A percentile compares a stretch with the other conserved stretches of the same genome.
Conservation (phyloP, 2,888 invertebrate genomes). For the Didymodactylos carnosus region DNA sequence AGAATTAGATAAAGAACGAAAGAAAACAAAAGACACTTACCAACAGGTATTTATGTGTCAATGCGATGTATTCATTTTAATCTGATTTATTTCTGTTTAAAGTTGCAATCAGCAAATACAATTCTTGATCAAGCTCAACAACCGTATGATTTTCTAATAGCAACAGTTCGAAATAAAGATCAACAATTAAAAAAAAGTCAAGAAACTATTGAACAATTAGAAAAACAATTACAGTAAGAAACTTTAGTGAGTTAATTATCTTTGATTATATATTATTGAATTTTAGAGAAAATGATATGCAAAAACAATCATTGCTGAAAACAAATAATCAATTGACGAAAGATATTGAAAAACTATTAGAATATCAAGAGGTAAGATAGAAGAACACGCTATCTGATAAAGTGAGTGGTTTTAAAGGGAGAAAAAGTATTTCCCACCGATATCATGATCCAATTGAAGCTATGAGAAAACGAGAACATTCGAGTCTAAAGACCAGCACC, state of each 20-base stretch:
- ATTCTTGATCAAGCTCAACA: constrained; percentile 29
- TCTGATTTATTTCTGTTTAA: too few species aligned
- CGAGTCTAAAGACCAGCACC: too few species aligned
- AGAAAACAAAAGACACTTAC: constrained; percentile 21
- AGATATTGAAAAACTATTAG: constrained; percentile 13
- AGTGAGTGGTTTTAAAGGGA: too few species aligned
- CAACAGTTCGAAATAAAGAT: constrained; percentile 26
- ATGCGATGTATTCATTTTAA: neutral
- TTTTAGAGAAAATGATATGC: neutral
- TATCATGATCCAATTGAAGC: too few species aligned
- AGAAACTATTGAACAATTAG: constrained; percentile 21
- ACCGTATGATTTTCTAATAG: constrained; percentile 31
- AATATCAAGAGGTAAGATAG: constrained; percentile 11
- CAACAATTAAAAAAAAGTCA: constrained; percentile 23
- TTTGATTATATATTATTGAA: neutral
- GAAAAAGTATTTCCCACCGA: neutral
- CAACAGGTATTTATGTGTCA: constrained; percentile 21
- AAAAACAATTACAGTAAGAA: constrained; percentile 22
- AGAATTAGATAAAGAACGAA: constrained; percentile 25
- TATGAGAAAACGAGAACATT: too few species aligned
- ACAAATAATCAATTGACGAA: constrained; percentile 11
- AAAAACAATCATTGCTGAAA: constrained; percentile 2
- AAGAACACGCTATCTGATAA: too few species aligned
- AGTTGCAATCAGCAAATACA: constrained; percentile 25
- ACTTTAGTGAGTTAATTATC: neutral